Base-by-base conservation (phyloP, 2,888 invertebrate genomes). In the Andrena flavipes region DNA sequence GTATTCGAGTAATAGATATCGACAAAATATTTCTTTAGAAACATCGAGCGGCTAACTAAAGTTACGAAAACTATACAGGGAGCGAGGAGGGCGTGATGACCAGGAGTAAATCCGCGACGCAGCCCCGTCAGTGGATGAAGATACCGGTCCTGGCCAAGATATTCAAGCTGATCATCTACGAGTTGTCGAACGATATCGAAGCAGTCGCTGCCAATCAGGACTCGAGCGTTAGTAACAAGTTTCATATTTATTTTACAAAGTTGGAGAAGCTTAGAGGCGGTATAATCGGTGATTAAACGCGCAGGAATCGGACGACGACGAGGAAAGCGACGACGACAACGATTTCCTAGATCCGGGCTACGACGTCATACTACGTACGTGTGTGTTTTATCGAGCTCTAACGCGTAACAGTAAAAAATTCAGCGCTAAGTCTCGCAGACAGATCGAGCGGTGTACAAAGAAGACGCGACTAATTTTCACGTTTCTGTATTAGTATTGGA, bases 71-170 rank as follows among this genome's bases (percentile, higher is more conserved):
- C 6, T 51, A 60, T 75, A 35, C 64, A 93, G 93, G 90, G 29
- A 89, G 87, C 63, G 92, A 91, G 13, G 87, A 87, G 20, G 91
- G 91, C 16, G 84, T 92, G 0, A 94, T 94, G 84, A 95, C 95
- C 0, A 94, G 95, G 72, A 95, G 95, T 10, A 95, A 95, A 85
- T 82, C 93, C 1, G 91, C 93, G 70, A 88, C 92, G 20, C 92
- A 93, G 70, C 94, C 95, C 80, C 89, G 88, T 74, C 94, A 94
- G 73, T 96, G 96, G 96, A 95, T 96, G 0, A 94, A 94, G 10
- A 95, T 97, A 85, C 96, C 96, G 5, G 95, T 96, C 16, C 94
- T 97, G 82, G 96, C 96, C 0, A 97, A 97, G 93, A 96, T 97
- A 68, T 96, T 96, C 89, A 97, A 97, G 92, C 93, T 97, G 13